phyloP scores from a whole-genome alignment of 2,113 vertebrate species.

The Eulemur rufifrons region DNA sequence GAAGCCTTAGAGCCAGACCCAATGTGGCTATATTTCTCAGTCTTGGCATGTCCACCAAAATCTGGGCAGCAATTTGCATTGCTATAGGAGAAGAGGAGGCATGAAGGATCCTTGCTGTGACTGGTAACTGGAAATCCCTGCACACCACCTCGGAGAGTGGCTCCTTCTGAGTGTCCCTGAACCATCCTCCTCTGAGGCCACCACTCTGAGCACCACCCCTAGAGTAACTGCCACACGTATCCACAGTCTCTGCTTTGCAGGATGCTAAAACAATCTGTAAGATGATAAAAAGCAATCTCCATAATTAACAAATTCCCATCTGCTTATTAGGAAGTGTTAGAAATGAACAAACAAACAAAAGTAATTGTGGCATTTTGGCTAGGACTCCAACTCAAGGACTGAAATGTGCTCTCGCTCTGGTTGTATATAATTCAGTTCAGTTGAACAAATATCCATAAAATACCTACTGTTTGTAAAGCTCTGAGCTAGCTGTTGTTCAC shows the following conservation, averaged over 20 bases:
- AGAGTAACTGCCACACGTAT: neutral
- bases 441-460: neutral
- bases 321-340: neutral
- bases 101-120: neutral
- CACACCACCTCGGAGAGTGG: neutral
- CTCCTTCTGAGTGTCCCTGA: neutral
- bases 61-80: neutral
- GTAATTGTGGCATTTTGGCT: neutral
- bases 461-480: neutral
- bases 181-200: neutral
- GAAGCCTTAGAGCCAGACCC: neutral
- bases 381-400: neutral
- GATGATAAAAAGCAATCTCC: neutral
- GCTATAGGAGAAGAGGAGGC: neutral
- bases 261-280: neutral
- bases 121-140: neutral
- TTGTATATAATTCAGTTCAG: neutral
- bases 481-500: neutral
- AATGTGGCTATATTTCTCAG: neutral
- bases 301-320: neutral
- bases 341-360: conserved; percentile 32
- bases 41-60: neutral
- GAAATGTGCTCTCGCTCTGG: neutral
- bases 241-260: neutral
- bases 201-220: neutral